Evolutionary conservation across 2,113 vertebrate species (phyloP), one percentile per base, ranked within the genome.

Genomic region (Dipodomys spectabilis): DNA sequence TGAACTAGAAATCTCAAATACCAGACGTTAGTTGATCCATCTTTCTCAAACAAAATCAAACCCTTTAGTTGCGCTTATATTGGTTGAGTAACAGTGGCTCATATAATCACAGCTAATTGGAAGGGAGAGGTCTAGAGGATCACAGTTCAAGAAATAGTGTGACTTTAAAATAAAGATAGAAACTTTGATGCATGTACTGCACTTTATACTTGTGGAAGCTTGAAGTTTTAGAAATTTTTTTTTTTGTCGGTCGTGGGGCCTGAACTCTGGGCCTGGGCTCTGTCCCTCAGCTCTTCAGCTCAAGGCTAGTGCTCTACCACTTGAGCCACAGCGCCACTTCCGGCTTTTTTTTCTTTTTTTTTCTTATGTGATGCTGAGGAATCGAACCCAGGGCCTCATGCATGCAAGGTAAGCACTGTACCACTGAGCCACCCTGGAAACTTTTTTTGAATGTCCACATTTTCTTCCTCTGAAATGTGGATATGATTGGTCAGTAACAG

Each of bases 1-100:
- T 60, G 53, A 85, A 73, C 45, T 74, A 57, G 39, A 93, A 83
- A 73, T 78, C 68, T 96, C 65, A 86, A 79, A 69, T 90, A 71
- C 23, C 32, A 74, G 49, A 53, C 83, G 4, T 57, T 65, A 67
- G 74, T 81, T 53, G 93, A 30, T 71, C 15, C 8, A 57, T 11
- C 28, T 94, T 1, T 80, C 23, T 57, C 30, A 88, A 79, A 94
- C 30, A 86, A 82, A 92, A 73, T 62, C 60, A 82, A 73, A 77
- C 30, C 11, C 11, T 75, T 88, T 82, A 81, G 77, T 57, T 12
- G 15, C 68, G 75, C 32, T 44, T 2, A 7, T 64, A 75, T n/a
- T 82, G 45, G 67, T 53, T 53, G 49, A 53, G 49, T 53, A 39
- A 13, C 49, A 53, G 49, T 53, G 12, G 49, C 49, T 53, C 49